Evolutionary conservation across 1,140 invertebrate species (phyloP).

Genomic region (Grapholita molesta): DNA sequence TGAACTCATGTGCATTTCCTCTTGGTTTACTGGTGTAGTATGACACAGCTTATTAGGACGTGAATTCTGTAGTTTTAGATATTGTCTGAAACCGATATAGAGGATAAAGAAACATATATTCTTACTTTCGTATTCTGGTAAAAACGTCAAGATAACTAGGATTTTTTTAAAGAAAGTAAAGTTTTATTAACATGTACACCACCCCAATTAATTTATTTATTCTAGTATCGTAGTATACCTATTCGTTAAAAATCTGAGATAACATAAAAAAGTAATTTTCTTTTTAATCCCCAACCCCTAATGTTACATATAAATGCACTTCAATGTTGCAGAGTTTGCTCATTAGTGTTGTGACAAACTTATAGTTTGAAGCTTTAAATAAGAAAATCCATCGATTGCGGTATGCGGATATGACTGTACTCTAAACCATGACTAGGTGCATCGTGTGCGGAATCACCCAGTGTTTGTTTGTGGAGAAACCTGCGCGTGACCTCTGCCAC

Average conservation of each 20-base stretch:
- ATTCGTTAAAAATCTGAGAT: no score
- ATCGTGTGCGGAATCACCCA: conserved; percentile 53
- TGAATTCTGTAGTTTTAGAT: conserved; percentile 22
- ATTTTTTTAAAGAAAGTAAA: no score
- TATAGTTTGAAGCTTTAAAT: not conserved
- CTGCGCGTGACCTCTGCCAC: conserved; percentile 58
- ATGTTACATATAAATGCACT: no score
- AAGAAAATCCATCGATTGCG: not conserved
- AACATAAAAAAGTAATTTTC: no score
- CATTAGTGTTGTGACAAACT: not conserved
- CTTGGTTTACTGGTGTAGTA: conserved; percentile 38
- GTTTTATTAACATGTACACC: no score
- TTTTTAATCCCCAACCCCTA: no score
- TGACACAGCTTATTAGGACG: conserved; percentile 35
- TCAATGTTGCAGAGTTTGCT: no score
- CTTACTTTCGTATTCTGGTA: no score
- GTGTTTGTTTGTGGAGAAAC: conserved; percentile 54
- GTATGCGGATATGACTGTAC: not conserved
- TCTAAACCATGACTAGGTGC: not conserved
- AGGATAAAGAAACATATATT: no score
- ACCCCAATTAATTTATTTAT: no score
- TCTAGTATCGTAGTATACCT: no score
- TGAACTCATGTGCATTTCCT: conserved; percentile 65
- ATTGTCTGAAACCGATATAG: not conserved
- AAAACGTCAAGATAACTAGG: no score